Evolutionary conservation across 2,113 vertebrate genomes (phyloP), one percentile per base, ranked within the genome.

Genomic region (Vanacampus margaritifer): DNA sequence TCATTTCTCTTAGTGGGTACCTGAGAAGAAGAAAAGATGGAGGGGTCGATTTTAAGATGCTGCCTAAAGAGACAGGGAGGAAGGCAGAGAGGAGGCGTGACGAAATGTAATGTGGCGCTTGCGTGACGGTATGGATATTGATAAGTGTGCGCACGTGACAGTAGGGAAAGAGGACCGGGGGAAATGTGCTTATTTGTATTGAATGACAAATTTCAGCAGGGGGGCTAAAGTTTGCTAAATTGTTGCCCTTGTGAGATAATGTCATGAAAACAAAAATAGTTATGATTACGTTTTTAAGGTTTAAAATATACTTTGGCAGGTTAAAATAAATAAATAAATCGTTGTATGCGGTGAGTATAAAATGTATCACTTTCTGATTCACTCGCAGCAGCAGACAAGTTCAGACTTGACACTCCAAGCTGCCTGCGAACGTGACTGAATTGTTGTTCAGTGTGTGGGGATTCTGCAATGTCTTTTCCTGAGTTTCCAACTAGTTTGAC

Each of bases 101-200:
- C 53, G 16, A 64, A 74, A 59, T 57, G 3, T 71, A 69, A 39
- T 62, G 32, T 53, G 62, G 53, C 58, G 45, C 45, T n/a, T 21
- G 16, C 28, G n/a, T n/a, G n/a, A n/a, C n/a, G 35, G 36, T 37
- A n/a, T 11, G 58, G 21, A 32, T 43, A 78, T 64, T 39, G 72
- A 65, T 59, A 68, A 57, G 51, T 23, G 53, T 57, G 68, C 62
- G 62, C 35, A 72, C 50, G 41, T 35, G 73, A 64, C 48, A 26
- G 54, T 11, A 67, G 16, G 26, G 11, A 70, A 21, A 9, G 6
- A 28, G 46, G 36, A 28, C 7, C 5, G 1, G 2, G n/a, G 32
- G 32, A 41, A 43, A 43, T 17, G 13, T 43, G 37, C 37, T 8
- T 17, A 26, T 32, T 2, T 10, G 8, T 11, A 60, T n/a, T 36